Evolutionary conservation across 2,113 vertebrate species (phyloP), one percentile per base, ranked within the genome.

Genomic region (Axis porcinus): DNA sequence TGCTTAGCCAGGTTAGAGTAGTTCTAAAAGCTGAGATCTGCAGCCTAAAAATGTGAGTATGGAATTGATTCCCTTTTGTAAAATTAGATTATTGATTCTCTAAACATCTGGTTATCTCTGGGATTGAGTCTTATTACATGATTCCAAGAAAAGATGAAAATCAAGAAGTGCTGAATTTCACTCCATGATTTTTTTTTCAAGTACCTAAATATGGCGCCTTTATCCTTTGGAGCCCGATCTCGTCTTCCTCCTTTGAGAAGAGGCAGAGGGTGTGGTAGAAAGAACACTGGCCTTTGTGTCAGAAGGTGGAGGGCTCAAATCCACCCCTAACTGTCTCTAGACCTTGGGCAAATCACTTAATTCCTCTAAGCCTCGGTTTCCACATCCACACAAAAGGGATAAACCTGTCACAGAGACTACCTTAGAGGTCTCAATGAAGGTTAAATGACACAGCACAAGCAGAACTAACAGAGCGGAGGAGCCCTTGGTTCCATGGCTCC

Each of bases 1-100:
- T 95, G 23, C 19, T 93, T 54, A 92, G 70, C n/a, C 55, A 79
- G 45, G 30, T 89, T 94, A 93, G 94, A 85, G 62, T 27, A 40
- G 14, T 43, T 82, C 54, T 93, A 43, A 88, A 92, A 95, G 96
- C 94, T 97, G 10, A 55, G 45, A 90, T 23, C 83, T 97, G 88
- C 4, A 70, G 89, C n/a, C 94, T 52, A n/a, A 82, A 86, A 64
- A 50, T 70, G 74, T 57, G 93, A 94, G 5, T 89, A 50, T 12
- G 87, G 3, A 15, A 50, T 54, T 96, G n/a, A 50, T 84, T 89
- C 23, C 52, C 33, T 70, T 91, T 95, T 96, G 89, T 64, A 96
- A 97, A 91, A 85, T 98, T 88, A 97, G 50, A 95, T 58, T 8
- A 93, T 47, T 64, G 84, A 27, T 94, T 96, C 94, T 97, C 33